Conservation (phyloP, 2,888 invertebrate species). For the Minunthozetes semirufus region DNA sequence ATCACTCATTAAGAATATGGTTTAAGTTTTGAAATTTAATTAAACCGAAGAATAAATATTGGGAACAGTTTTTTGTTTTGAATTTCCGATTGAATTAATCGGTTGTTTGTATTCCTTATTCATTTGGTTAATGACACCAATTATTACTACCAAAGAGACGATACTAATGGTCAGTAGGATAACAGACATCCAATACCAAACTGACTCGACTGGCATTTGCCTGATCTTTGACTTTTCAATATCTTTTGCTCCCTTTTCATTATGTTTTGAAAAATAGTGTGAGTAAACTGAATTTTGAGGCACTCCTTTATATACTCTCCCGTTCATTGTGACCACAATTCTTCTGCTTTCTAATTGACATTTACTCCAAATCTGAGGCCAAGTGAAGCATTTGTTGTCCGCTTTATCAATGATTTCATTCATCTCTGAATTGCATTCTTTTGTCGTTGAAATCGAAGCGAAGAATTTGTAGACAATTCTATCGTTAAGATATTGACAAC, state of each 20-base stretch:
- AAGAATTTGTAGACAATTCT: neutral
- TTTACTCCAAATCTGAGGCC: neutral
- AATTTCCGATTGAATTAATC: neutral
- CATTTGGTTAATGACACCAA: neutral
- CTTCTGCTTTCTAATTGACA: neutral
- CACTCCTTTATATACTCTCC: neutral
- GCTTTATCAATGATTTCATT: neutral
- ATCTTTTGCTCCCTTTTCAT: no score
- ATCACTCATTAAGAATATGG: no score
- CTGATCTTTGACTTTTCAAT: no score
- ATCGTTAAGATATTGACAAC: neutral
- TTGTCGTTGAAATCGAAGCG: neutral
- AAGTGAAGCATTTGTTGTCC: neutral
- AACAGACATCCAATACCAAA: no score
- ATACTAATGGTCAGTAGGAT: no score
- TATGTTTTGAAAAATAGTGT: no score
- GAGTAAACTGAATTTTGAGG: no score
- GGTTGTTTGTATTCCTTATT: neutral
- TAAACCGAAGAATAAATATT: constrained; percentile 19
- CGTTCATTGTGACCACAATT: neutral
- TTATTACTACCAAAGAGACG: neutral
- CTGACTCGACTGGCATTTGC: no score
- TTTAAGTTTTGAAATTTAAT: no score
- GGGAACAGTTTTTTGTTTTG: neutral
- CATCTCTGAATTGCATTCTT: neutral